These are phyloP conservation scores for Camelus dromedarius DNA, from an alignment of 2,113 vertebrate genomes.

Conservation along the genomic window DNA sequence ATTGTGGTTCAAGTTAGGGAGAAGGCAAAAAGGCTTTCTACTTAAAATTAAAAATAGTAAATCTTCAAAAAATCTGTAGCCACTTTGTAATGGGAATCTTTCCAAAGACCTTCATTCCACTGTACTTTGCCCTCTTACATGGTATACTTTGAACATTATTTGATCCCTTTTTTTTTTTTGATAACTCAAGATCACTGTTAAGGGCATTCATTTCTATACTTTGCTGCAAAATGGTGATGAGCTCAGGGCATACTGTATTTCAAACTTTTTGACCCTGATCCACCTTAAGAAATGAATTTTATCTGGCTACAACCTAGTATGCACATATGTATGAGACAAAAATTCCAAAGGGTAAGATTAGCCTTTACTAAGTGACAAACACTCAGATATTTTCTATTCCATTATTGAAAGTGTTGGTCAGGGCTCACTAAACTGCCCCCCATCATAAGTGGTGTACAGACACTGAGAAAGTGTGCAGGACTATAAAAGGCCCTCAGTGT, in stretches of 20 bases:
- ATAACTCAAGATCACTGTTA: slow-evolving; percentile 19
- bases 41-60: slow-evolving; percentile 33
- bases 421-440: not conserved
- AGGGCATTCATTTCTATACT: slow-evolving; percentile 1
- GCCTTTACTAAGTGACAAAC: not conserved
- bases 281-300: slow-evolving; percentile 37
- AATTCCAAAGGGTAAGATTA: not conserved
- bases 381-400: not conserved
- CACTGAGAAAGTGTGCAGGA: not conserved
- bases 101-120: slow-evolving; percentile 7
- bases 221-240: slow-evolving; percentile 31
- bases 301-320: not conserved
- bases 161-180: slow-evolving; percentile 43
- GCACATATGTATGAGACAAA: not conserved
- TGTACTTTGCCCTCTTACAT: slow-evolving; percentile 26
- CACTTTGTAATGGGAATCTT: slow-evolving; percentile 6
- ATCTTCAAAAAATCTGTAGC: slow-evolving; percentile 26
- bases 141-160: slow-evolving; percentile 41
- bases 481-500: not conserved
- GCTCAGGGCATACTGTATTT: slow-evolving; percentile 18
- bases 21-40: slow-evolving; percentile 24
- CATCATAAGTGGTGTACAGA: not conserved
- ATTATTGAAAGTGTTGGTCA: not conserved
- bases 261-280: not conserved
- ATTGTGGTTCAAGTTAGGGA: slow-evolving; percentile 46